Conservation (phyloP, 2,888 invertebrate genomes). For the Platycnemis pennipes region DNA sequence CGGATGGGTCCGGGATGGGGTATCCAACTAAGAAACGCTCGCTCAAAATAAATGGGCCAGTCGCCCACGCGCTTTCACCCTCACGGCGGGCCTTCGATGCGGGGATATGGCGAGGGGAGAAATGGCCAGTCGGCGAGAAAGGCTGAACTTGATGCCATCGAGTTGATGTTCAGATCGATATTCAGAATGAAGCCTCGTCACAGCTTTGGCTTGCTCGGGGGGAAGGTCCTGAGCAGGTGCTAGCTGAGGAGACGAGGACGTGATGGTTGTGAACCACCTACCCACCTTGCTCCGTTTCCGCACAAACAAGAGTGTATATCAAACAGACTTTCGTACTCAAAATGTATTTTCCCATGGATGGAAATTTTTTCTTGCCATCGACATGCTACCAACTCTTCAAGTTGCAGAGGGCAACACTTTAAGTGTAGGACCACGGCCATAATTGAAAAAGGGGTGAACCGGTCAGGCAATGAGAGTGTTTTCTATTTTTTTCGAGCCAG, state of each 20-base stretch:
- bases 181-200: neutral
- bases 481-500: too few relatives aligned
- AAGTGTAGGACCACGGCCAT: too few relatives aligned
- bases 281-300: too few relatives aligned
- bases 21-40: neutral
- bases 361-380: too few relatives aligned
- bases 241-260: neutral
- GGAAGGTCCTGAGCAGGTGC: neutral
- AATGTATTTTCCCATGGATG: too few relatives aligned
- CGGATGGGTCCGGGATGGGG: neutral
- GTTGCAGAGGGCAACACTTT: too few relatives aligned
- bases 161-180: neutral
- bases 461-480: too few relatives aligned
- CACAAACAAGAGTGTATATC: neutral
- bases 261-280: neutral
- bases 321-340: too few relatives aligned
- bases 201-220: neutral
- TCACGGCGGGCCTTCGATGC: neutral
- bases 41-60: constrained; percentile 21
- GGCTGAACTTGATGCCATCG: neutral
- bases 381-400: too few relatives aligned
- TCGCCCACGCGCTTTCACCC: constrained; percentile 39
- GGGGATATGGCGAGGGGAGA: neutral
- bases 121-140: neutral
- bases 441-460: too few relatives aligned